These are phyloP conservation scores for Exephanes ischioxanthus DNA, from an alignment of 2,888 invertebrate species.

Conservation along the genomic window DNA sequence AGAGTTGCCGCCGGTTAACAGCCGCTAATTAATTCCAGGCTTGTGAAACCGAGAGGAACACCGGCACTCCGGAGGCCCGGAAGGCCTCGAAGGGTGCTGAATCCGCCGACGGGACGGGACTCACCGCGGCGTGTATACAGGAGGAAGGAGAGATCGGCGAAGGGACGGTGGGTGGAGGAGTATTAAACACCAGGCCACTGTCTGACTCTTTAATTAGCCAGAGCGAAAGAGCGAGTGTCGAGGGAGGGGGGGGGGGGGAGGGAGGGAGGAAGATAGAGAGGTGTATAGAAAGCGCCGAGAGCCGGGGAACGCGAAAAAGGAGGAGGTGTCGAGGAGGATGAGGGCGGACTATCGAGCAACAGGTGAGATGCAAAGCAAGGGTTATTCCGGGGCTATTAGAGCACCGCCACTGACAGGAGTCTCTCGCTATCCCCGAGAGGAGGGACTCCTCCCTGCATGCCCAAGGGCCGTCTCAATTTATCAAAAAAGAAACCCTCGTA, in stretches of 20 bases:
- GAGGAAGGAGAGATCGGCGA: constrained; percentile 65
- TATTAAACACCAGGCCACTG: constrained; percentile 83
- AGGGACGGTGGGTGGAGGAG: constrained; percentile 72
- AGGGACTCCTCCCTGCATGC: constrained; percentile 50
- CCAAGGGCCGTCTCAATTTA: constrained; percentile 66
- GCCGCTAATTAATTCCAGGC: constrained; percentile 83
- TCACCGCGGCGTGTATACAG: constrained; percentile 44
- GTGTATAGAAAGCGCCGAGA: constrained; percentile 34
- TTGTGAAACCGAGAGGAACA: constrained; percentile 81
- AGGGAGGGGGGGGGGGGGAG: constrained; percentile 14
- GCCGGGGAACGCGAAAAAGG: constrained; percentile 60
- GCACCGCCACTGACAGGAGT: constrained; percentile 67
- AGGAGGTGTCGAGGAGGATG: constrained; percentile 78
- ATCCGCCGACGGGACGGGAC: constrained; percentile 63
- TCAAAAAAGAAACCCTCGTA: constrained; percentile 66
- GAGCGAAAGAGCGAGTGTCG: constrained; percentile 62
- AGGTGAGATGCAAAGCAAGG: constrained; percentile 85
- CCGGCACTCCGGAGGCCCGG: constrained; percentile 53
- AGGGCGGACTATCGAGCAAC: constrained; percentile 81
- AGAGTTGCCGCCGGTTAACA: constrained; percentile 73
- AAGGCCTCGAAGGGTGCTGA: constrained; percentile 57
- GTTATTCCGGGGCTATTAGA: constrained; percentile 81
- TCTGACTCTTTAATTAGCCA: constrained; percentile 84
- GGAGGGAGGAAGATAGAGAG: constrained; percentile 33
- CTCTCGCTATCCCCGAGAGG: constrained; percentile 13